Evolutionary conservation across 2,113 vertebrate genomes (phyloP).

Genomic region (Amblyornis subalaris): DNA sequence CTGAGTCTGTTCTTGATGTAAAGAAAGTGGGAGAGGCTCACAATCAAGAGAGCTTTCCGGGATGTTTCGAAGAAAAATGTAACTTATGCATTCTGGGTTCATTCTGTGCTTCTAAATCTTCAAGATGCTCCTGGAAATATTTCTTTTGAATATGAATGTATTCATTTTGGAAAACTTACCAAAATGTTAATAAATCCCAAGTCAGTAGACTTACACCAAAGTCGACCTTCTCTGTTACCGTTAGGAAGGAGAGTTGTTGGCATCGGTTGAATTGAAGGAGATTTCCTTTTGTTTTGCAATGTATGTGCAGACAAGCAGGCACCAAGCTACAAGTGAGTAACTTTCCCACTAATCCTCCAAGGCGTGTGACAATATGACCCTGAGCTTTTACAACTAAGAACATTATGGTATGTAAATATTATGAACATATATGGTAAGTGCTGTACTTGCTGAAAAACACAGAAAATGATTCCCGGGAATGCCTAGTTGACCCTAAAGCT

Average conservation of each 20-base stretch:
- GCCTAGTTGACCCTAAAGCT: slow-evolving; percentile 29
- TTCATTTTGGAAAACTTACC: background rate
- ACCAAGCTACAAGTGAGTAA: slow-evolving; percentile 61
- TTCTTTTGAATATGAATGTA: background rate
- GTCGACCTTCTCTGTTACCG: background rate
- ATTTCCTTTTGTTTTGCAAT: slow-evolving; percentile 63
- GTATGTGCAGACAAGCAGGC: slow-evolving; percentile 61
- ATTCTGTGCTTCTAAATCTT: background rate
- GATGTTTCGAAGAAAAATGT: background rate
- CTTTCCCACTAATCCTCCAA: slow-evolving; percentile 61
- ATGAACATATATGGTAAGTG: slow-evolving; percentile 63
- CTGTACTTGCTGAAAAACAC: slow-evolving; percentile 41
- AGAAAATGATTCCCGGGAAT: background rate
- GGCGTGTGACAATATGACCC: slow-evolving; percentile 57
- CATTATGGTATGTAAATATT: slow-evolving; percentile 56
- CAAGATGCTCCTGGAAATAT: background rate
- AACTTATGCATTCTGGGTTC: background rate
- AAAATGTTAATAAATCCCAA: background rate
- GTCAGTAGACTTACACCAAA: background rate
- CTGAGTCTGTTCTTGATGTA: background rate
- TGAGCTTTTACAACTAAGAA: slow-evolving; percentile 51
- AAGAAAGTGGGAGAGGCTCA: background rate
- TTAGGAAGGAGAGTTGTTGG: background rate
- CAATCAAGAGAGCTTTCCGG: background rate
- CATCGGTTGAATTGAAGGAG: slow-evolving; percentile 48